phyloP scores from a whole-genome alignment of 2,797 vertebrate genomes.

The Podarcis siculus region DNA sequence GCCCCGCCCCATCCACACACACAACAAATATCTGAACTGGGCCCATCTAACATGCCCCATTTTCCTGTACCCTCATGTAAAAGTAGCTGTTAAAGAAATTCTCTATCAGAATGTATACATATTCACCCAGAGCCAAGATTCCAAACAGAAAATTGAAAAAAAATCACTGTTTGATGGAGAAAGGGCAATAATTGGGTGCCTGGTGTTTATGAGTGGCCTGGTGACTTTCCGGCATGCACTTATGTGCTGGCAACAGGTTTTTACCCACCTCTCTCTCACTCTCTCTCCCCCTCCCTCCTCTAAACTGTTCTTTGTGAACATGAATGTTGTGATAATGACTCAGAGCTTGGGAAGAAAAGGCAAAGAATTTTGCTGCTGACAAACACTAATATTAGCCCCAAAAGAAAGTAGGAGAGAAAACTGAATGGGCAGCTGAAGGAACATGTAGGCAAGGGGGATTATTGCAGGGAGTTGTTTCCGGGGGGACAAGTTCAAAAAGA shows the following conservation, averaged over 20 bases:
- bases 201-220: slow-evolving; percentile 77
- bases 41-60: background rate
- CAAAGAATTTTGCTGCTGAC: slow-evolving; percentile 61
- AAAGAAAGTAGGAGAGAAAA: slow-evolving; percentile 71
- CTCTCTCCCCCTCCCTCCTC: slow-evolving; percentile 53
- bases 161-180: slow-evolving; percentile 50
- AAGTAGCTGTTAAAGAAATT: slow-evolving; percentile 27
- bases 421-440: slow-evolving; percentile 65
- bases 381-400: slow-evolving; percentile 70
- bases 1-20: background rate
- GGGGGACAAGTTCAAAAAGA: slow-evolving; percentile 59
- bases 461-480: slow-evolving; percentile 62
- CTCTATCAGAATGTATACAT: slow-evolving; percentile 15
- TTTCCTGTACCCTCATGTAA: background rate
- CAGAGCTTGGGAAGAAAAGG: slow-evolving; percentile 54
- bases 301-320: slow-evolving; percentile 73
- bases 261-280: slow-evolving; percentile 44
- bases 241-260: slow-evolving; percentile 68
- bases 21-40: background rate
- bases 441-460: slow-evolving; percentile 65
- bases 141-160: slow-evolving; percentile 42
- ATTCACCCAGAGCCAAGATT: slow-evolving; percentile 37
- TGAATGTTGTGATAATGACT: slow-evolving; percentile 75
- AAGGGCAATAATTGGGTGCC: slow-evolving; percentile 59
- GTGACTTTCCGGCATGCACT: slow-evolving; percentile 66